Evolutionary conservation across 64 coral and sea anemone species (phyloP).

Genomic region (Stylophora pistillata): DNA sequence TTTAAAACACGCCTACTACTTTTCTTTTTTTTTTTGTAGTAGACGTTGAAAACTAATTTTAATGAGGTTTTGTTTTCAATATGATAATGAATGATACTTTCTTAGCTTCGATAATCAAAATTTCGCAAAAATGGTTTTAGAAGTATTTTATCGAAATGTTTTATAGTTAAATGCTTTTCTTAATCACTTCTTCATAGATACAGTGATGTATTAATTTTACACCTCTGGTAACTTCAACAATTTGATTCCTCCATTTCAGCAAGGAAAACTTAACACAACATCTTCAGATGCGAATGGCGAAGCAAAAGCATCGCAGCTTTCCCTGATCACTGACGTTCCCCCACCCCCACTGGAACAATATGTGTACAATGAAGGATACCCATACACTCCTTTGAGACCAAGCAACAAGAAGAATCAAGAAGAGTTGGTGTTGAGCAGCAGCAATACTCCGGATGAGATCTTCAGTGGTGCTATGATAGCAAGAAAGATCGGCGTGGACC

Average conservation of each 20-base stretch:
- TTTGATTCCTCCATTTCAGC: background rate
- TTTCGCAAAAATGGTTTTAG: too few species aligned
- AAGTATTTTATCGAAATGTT: too few species aligned
- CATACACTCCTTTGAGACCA: slow-evolving; percentile 63
- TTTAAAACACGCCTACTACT: too few species aligned
- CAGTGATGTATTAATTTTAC: too few species aligned
- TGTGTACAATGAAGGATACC: slow-evolving; percentile 88
- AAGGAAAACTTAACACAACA: slow-evolving; percentile 1
- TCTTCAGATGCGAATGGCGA: background rate
- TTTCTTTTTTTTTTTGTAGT: too few species aligned
- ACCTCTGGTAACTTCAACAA: too few species aligned
- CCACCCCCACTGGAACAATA: slow-evolving; percentile 91
- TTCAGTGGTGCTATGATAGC: slow-evolving; percentile 87
- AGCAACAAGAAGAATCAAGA: slow-evolving; percentile 74
- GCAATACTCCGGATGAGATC: slow-evolving; percentile 72
- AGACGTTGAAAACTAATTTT: too few species aligned
- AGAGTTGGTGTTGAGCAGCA: background rate
- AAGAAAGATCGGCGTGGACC: slow-evolving; percentile 70
- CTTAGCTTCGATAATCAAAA: too few species aligned
- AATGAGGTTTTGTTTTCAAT: too few species aligned
- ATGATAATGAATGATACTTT: too few species aligned
- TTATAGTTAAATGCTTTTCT: too few species aligned
- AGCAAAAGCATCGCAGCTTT: slow-evolving; percentile 43
- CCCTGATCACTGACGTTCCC: slow-evolving; percentile 81
- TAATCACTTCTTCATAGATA: too few species aligned